A percentile compares a stretch with the other conserved stretches of the same genome.
These are phyloP conservation scores for Lymantria monacha DNA, from an alignment of 2,888 invertebrate genomes.

Conservation along the genomic window DNA sequence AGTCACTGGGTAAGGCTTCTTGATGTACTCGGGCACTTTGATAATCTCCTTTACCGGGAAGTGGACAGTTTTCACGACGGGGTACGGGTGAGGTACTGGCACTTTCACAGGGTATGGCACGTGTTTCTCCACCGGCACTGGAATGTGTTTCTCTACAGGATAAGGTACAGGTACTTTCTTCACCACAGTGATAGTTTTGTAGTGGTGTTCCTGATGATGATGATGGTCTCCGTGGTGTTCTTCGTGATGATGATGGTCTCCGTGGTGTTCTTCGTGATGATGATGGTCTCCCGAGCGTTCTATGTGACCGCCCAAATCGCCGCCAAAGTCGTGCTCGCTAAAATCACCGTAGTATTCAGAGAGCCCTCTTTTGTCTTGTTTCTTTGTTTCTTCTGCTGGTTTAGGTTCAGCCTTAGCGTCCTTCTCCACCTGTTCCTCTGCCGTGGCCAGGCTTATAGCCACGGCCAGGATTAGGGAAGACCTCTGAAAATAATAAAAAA, in stretches of 20 bases:
- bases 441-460: slow-evolving; percentile 79
- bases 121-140: slow-evolving; percentile 85
- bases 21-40: slow-evolving; percentile 85
- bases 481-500: slow-evolving; percentile 57
- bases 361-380: slow-evolving; percentile 82
- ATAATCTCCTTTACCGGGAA: slow-evolving; percentile 85
- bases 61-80: slow-evolving; percentile 86
- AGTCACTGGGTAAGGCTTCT: slow-evolving; percentile 86
- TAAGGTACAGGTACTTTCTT: slow-evolving; percentile 89
- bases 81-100: slow-evolving; percentile 86
- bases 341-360: slow-evolving; percentile 74
- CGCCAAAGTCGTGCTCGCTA: slow-evolving; percentile 44
- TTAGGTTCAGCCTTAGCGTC: slow-evolving; percentile 71
- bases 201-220: slow-evolving; percentile 71
- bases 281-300: slow-evolving; percentile 12
- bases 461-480: slow-evolving; percentile 78
- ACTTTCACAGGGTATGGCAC: slow-evolving; percentile 85
- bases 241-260: neutral
- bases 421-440: slow-evolving; percentile 78
- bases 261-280: neutral
- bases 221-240: slow-evolving; percentile 21
- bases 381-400: slow-evolving; percentile 72
- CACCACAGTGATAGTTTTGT: slow-evolving; percentile 84
- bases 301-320: slow-evolving; percentile 41
- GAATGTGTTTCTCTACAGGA: slow-evolving; percentile 87